A percentile compares a stretch with the other conserved stretches of the same genome.
Evolutionary conservation across 2,888 invertebrate genomes (phyloP).

Genomic region (Euplexia lucipara): DNA sequence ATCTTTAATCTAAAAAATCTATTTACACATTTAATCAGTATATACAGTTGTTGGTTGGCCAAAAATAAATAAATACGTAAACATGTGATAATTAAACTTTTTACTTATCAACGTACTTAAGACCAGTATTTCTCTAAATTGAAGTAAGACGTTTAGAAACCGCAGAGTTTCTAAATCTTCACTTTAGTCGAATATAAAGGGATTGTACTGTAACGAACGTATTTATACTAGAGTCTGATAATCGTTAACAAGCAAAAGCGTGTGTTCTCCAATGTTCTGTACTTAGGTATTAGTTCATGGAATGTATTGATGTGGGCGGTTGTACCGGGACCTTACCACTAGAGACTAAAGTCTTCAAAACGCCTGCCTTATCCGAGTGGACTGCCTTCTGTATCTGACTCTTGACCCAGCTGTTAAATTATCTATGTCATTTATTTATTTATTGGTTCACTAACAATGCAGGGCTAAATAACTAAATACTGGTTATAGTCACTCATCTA

Average conservation of each 20-base stretch:
- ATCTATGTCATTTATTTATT: too few species aligned
- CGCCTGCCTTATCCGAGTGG: too few species aligned
- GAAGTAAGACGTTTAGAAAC: conserved; percentile 53
- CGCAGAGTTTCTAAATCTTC: conserved; percentile 48
- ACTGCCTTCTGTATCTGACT: too few species aligned
- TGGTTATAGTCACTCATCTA: too few species aligned
- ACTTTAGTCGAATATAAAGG: conserved; percentile 44
- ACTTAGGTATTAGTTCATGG: conserved; percentile 30
- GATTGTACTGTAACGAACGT: conserved; percentile 47
- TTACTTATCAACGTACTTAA: conserved; percentile 22
- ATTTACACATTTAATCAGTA: too few species aligned
- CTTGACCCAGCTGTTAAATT: too few species aligned
- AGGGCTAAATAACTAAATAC: too few species aligned
- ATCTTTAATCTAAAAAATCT: too few species aligned
- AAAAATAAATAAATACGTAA: too few species aligned
- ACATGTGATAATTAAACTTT: conserved; percentile 28
- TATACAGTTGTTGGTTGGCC: too few species aligned
- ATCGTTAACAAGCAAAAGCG: conserved; percentile 63
- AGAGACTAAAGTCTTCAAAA: too few species aligned
- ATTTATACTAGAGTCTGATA: conserved; percentile 49
- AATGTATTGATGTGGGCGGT: conserved; percentile 42
- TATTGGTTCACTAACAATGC: too few species aligned
- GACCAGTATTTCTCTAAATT: conserved; percentile 39
- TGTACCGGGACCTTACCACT: conserved; percentile 19
- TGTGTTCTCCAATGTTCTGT: conserved; percentile 57